These are phyloP conservation scores for Augochlora pura DNA, from an alignment of 1,140 invertebrate genomes.

Conservation along the genomic window DNA sequence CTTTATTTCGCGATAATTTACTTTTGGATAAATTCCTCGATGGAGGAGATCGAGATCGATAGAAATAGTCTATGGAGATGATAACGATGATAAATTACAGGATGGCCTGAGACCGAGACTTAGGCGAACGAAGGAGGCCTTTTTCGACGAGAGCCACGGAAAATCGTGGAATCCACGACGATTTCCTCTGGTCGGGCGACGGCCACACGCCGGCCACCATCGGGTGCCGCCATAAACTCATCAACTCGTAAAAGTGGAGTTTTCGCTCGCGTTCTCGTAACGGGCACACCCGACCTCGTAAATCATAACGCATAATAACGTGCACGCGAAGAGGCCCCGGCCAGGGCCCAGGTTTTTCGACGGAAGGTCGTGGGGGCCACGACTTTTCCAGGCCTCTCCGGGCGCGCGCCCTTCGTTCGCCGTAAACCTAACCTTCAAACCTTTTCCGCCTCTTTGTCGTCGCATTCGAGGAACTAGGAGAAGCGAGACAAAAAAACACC, in stretches of 20 bases:
- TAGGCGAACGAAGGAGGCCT: background rate
- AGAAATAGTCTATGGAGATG: too few relatives aligned
- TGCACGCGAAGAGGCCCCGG: background rate
- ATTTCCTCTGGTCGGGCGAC: conserved; percentile 69
- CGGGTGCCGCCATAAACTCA: conserved; percentile 66
- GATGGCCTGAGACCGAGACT: conserved; percentile 4
- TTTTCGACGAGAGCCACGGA: background rate
- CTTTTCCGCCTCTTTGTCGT: background rate
- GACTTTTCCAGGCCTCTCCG: background rate
- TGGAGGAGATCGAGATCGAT: background rate
- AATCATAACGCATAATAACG: conserved; percentile 57
- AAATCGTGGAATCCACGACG: conserved; percentile 48
- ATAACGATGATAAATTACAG: conserved; percentile 42
- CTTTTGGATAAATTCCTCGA: too few relatives aligned
- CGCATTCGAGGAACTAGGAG: background rate
- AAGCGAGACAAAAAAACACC: too few relatives aligned
- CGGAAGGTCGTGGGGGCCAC: conserved; percentile 47
- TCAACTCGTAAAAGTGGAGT: conserved; percentile 66
- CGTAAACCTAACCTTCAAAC: conserved; percentile 9
- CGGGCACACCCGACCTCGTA: conserved; percentile 58
- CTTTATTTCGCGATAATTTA: too few relatives aligned
- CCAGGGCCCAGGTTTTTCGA: conserved; percentile 39
- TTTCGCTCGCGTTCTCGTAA: conserved; percentile 47
- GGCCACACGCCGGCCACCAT: conserved; percentile 71
- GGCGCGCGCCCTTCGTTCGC: background rate